Base-by-base conservation (phyloP, 2,888 invertebrate genomes). In the Physocephala rufipes region DNA sequence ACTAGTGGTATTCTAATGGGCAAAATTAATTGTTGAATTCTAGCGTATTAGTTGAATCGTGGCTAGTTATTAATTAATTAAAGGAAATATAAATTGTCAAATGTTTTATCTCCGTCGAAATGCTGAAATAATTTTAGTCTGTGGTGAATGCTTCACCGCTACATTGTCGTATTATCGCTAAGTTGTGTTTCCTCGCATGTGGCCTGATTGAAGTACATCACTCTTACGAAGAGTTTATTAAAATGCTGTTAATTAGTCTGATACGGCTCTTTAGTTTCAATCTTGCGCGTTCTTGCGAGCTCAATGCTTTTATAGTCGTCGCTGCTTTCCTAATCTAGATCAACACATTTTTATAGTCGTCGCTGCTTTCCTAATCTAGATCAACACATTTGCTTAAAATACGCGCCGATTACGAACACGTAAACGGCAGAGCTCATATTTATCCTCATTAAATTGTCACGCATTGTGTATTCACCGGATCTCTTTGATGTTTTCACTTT, bases 401-500 rank as follows among this genome's bases (percentile, higher is more conserved):
- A 53, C 64, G 64, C 53, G 70, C 64, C 70, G 64, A 70, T 62
- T 71, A 61, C 70, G 45, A 69, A 72, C 51, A 58, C 58, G 36
- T 9, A 9, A 36, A 9, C 5, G 15, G 58, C 28, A 61, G 51
- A 24, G 70, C 61, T 28, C 71, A 67, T 73, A 73, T 73, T 71
- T 69, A 74, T 81, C 79, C 84, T 83, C 83, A 83, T 83, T 83
- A 83, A 83, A 83, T 83, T 83, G 83, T 83, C 83, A 83, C 83
- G 83, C 83, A 82, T 83, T 68, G 62, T 49, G 51, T 68, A 61
- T 49, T 3, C 51, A 47, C 28, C 51, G 51, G 9, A 36, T 9
- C 5, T 36, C 68, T 68, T 68, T 68, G 68, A 68, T 28, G 61
- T 62, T 36, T 62, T 30, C 30, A 45, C 4, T 36, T n/a, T 12